Percentiles rank a stretch among this genome's conserved stretches.
Evolutionary conservation across 2,113 vertebrate species (phyloP).

Genomic region (Eretmodus cyanostictus): DNA sequence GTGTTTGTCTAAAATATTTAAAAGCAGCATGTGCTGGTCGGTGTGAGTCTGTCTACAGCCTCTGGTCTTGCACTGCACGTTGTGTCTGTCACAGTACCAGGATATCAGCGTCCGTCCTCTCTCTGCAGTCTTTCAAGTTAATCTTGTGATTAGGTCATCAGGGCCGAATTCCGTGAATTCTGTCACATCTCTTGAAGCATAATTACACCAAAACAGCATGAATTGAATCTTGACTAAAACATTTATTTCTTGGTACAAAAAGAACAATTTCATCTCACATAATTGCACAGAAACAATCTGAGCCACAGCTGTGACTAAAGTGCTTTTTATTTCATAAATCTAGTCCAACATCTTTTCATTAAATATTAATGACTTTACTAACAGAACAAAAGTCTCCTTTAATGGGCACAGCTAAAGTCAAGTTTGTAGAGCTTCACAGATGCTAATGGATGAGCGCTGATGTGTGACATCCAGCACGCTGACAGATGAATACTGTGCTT

Average conservation of each 20-base stretch:
- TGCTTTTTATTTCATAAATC: constrained; percentile 47
- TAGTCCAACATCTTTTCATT: background rate
- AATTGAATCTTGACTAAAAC: background rate
- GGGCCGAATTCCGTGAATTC: accelerated
- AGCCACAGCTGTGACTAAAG: background rate
- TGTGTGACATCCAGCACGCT: background rate
- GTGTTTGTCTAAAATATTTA: background rate
- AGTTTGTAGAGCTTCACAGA: background rate
- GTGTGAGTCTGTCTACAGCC: background rate
- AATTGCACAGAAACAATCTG: background rate
- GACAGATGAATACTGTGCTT: background rate
- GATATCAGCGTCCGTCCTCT: background rate
- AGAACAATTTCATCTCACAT: background rate
- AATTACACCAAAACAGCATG: background rate
- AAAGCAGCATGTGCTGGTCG: background rate
- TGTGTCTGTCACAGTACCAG: background rate
- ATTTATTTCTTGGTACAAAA: constrained; percentile 18
- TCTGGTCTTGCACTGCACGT: accelerated
- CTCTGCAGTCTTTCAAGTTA: background rate
- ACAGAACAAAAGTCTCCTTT: background rate
- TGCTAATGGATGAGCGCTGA: background rate
- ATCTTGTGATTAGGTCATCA: background rate
- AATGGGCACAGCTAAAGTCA: background rate
- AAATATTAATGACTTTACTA: constrained; percentile 11
- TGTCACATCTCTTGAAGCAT: background rate